These are phyloP conservation scores for Labia minor DNA, from an alignment of 2,888 invertebrate species.

Conservation along the genomic window DNA sequence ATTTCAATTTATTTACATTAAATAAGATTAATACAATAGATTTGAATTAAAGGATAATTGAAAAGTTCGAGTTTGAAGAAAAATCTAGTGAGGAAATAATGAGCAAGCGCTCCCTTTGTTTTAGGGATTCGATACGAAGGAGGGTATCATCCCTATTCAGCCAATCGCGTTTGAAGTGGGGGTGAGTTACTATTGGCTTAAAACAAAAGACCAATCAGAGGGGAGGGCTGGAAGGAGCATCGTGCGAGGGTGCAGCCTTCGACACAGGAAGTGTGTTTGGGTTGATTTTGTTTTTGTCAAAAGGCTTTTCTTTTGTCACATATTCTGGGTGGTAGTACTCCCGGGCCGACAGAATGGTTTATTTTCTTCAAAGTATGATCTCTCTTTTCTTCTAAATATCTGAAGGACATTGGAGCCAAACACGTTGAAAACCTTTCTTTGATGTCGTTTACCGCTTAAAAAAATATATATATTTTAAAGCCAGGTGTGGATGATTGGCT, in stretches of 20 bases:
- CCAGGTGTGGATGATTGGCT: too few relatives aligned
- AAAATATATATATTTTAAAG: not conserved
- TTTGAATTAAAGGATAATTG: too few relatives aligned
- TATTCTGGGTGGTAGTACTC: not conserved
- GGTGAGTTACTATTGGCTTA: not conserved
- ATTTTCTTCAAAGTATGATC: not conserved
- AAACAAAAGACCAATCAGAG: slow-evolving; percentile 5
- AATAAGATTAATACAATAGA: too few relatives aligned
- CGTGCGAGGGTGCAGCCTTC: not conserved
- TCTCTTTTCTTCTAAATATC: not conserved
- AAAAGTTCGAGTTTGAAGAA: too few relatives aligned
- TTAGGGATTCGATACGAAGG: not conserved
- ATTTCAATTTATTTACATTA: too few relatives aligned
- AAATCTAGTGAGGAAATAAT: too few relatives aligned
- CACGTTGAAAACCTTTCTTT: not conserved
- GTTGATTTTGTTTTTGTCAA: not conserved
- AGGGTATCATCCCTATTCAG: not conserved
- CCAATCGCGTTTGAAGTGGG: not conserved
- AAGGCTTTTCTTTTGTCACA: not conserved
- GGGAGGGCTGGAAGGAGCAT: not conserved
- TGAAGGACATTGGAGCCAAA: not conserved
- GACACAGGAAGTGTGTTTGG: not conserved
- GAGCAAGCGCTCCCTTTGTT: too few relatives aligned
- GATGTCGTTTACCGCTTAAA: not conserved
- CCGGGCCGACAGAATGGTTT: not conserved